Evolutionary conservation across 2,888 invertebrate genomes (phyloP), one percentile per base, ranked within the genome.

Genomic region (Epirrita christyi): DNA sequence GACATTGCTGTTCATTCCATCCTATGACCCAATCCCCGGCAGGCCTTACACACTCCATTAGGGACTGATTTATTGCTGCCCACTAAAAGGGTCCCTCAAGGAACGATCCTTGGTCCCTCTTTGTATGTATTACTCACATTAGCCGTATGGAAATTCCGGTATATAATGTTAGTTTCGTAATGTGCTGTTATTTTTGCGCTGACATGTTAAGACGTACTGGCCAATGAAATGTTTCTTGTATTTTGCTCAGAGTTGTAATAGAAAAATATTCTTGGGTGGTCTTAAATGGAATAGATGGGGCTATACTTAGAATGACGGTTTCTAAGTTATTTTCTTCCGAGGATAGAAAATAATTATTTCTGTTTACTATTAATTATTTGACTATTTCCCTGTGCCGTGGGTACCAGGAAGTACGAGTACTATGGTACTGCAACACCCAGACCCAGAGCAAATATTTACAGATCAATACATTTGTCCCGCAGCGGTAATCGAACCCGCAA

Each of bases 11-110:
- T 44, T 40, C 9, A 8, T n/a, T 21, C 15, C 13, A 29, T 28
- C 43, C 55, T 44, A 46, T 34, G 8, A 8, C 45, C 32, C 72
- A 80, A 76, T 76, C 79, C 77, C 78, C 62, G 68, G 68, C 71
- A 71, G 72, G 73, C 80, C 76, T 85, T 80, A 80, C 79, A 82
- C 81, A 86, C 83, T 86, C 88, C 89, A 89, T 90, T 90, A 89
- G 73, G 83, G 70, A 70, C 85, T 90, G 89, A 90, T 90, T 89
- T 90, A 90, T 90, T 76, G 78, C 83, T 76, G 67, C 75, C 79
- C 80, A 82, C 86, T 88, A 89, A 89, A 89, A 89, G 89, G 87
- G 89, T 84, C 80, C 63, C 83, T 69, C 83, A 85, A 86, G 86
- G 83, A 84, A 73, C 82, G 73, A 75, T 82, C 77, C 80, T 84